Base-by-base conservation (phyloP, 2,888 invertebrate genomes). In the Calephelis perditalis region DNA sequence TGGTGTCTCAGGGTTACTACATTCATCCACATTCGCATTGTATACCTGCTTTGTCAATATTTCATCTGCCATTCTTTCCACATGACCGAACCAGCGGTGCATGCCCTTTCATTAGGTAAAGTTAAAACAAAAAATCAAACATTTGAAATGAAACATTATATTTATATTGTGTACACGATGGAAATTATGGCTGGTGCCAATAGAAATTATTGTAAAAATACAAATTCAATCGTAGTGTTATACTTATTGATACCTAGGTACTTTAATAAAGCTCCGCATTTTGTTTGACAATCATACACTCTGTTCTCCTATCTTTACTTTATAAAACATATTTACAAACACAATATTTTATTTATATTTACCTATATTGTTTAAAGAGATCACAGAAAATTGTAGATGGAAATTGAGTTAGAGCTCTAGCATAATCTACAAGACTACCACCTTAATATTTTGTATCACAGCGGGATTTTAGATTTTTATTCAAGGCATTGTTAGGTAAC, bases 351-450 rank as follows among this genome's bases (percentile, higher is more conserved):
- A 72, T 76, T 82, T 74, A 84, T 83, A 84, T 83, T 83, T 84
- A 85, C 77, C 84, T 88, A 88, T 78, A 85, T 84, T 83, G 86
- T 86, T 89, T 85, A 84, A 84, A 91, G 91, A 91, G 91, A 91
- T 91, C 91, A 91, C 91, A 91, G 91, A 91, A 90, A 91, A 91
- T 90, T 89, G 91, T 91, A 91, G 91, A 91, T 90, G 90, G 89
- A 90, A 91, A 87, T 87, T 81, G 84, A 85, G 85, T 88, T 82
- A 83, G 82, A 81, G 79, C 78, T 80, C 86, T 87, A 86, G 81
- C 83, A 79, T 83, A 81, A 75, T 79, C 80, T 82, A 79, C 72
- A 78, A 76, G 75, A 86, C 84, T 88, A 88, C 89, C 89, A 89
- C 88, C 84, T 85, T 77, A 40, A 77, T 72, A 75, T 79, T 79